A percentile compares a stretch with the other conserved stretches of the same genome.
phyloP scores from a whole-genome alignment of 1,140 invertebrate genomes.

The Antheraea mylitta region DNA sequence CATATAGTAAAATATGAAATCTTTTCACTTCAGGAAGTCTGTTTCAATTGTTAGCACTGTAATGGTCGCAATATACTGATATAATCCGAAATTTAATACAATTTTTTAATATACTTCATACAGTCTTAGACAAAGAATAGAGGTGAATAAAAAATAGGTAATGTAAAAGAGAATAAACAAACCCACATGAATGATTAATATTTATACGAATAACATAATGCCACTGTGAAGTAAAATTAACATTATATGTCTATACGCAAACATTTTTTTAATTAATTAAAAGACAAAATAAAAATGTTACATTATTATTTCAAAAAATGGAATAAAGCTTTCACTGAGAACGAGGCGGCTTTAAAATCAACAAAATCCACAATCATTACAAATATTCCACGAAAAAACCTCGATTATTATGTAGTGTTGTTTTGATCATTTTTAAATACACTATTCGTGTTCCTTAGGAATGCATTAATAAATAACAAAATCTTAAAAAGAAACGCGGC shows the following conservation, averaged over 20 bases:
- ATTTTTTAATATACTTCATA: too few relatives aligned
- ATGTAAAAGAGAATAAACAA: neutral
- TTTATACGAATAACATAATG: neutral
- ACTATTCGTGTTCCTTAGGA: too few relatives aligned
- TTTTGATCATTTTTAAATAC: too few relatives aligned
- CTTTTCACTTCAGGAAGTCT: neutral
- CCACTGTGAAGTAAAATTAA: conserved; percentile 12
- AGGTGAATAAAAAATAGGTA: neutral
- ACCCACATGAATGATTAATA: neutral
- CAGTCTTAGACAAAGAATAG: neutral
- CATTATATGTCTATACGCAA: conserved; percentile 9
- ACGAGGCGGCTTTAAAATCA: neutral
- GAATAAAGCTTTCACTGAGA: conserved; percentile 11
- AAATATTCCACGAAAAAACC: too few relatives aligned
- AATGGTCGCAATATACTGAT: too few relatives aligned
- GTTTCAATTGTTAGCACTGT: too few relatives aligned
- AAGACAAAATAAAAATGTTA: neutral
- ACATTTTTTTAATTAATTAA: neutral
- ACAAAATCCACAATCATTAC: too few relatives aligned
- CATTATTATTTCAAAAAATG: neutral
- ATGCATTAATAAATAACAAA: too few relatives aligned
- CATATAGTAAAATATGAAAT: neutral
- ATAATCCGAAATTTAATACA: too few relatives aligned
- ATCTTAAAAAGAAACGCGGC: too few relatives aligned
- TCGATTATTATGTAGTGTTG: too few relatives aligned